Conservation (phyloP, 2,113 vertebrate species). For the Nycticebus coucang region DNA sequence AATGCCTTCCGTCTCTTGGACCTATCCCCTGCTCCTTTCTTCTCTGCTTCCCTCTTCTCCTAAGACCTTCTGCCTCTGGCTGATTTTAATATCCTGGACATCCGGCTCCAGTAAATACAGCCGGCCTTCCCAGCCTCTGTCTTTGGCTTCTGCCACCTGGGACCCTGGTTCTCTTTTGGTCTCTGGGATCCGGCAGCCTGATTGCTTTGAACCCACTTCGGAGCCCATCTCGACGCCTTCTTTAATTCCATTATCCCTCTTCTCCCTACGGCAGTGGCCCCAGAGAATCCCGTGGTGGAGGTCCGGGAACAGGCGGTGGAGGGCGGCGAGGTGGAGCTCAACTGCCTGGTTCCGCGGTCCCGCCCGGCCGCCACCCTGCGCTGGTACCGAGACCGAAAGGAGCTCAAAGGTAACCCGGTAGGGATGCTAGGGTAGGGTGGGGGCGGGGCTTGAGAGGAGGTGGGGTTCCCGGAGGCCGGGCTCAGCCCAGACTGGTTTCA, state of each 20-base stretch:
- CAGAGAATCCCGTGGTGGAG: conserved; percentile 90
- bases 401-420: conserved; percentile 87
- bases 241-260: neutral
- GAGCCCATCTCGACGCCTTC: neutral
- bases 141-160: neutral
- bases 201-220: neutral
- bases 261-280: conserved; percentile 83
- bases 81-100: neutral
- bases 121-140: neutral
- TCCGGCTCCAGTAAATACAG: neutral
- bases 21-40: neutral
- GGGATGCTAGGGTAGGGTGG: no score
- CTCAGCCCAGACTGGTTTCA: no score
- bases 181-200: neutral
- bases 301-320: conserved; percentile 92
- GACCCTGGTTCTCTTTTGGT: neutral
- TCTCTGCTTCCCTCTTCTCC: neutral
- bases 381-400: conserved; percentile 90
- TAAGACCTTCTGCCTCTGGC: neutral
- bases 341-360: conserved; percentile 90
- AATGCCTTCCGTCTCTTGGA: neutral
- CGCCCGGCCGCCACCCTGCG: conserved; percentile 90
- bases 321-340: conserved; percentile 91
- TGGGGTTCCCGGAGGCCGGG: neutral
- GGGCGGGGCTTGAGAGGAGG: neutral